Conservation (phyloP, 2,113 vertebrate species). For the Elaphurus davidianus region DNA sequence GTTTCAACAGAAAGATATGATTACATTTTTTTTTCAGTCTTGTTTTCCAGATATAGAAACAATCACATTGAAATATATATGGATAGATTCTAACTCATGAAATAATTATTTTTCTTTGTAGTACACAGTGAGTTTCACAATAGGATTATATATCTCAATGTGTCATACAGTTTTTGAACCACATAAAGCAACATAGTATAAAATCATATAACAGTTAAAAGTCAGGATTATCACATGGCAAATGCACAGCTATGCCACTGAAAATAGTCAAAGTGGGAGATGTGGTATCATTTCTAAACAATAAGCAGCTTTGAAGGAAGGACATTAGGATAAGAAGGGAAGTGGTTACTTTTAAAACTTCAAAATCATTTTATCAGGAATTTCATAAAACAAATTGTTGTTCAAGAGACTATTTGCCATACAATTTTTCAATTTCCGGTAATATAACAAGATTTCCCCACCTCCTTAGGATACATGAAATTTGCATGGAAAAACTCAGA, state of each 20-base stretch:
- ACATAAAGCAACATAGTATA: slow-evolving; percentile 21
- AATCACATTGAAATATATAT: slow-evolving; percentile 42
- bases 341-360: slow-evolving; percentile 55
- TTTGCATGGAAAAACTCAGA: slow-evolving; percentile 36
- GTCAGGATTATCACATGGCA: slow-evolving; percentile 23
- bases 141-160: slow-evolving; percentile 9
- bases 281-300: slow-evolving; percentile 5
- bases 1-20: slow-evolving; percentile 65
- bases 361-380: background rate
- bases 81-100: slow-evolving; percentile 53
- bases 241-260: background rate
- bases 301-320: slow-evolving; percentile 64
- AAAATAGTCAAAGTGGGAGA: slow-evolving; percentile 20
- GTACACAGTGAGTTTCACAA: slow-evolving; percentile 51
- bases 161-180: slow-evolving; percentile 47
- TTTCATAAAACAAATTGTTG: slow-evolving; percentile 56
- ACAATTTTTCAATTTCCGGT: slow-evolving; percentile 36
- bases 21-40: slow-evolving; percentile 67
- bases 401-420: slow-evolving; percentile 34
- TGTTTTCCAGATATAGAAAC: slow-evolving; percentile 67
- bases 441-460: background rate
- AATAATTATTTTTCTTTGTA: slow-evolving; percentile 60
- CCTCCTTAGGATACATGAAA: background rate
- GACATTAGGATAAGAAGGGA: slow-evolving; percentile 47
- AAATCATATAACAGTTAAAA: slow-evolving; percentile 53